Conservation (phyloP, 2,113 vertebrate genomes). For the Thomomys bottae region DNA sequence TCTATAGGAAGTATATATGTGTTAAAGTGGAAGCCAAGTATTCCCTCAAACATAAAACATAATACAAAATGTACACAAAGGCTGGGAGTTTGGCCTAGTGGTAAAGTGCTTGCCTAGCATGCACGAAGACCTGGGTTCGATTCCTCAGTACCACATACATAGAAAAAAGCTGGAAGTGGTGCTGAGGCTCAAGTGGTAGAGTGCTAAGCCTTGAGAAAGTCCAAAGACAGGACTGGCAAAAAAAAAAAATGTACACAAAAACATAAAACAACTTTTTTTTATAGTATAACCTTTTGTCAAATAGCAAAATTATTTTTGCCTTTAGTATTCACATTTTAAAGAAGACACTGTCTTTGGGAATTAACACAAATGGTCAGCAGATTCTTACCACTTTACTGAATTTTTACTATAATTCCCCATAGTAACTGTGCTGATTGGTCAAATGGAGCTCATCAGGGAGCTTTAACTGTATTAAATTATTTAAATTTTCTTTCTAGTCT, state of each 20-base stretch:
- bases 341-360: neutral
- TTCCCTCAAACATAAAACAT: neutral
- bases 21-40: neutral
- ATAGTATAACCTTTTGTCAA: neutral
- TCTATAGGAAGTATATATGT: neutral
- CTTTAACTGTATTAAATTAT: neutral
- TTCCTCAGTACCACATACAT: too few relatives aligned
- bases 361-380: neutral
- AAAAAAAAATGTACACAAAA: neutral
- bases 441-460: neutral
- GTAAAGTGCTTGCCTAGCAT: too few relatives aligned
- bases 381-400: neutral
- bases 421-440: neutral
- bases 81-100: too few relatives aligned
- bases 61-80: neutral
- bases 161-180: too few relatives aligned
- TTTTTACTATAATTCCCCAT: neutral
- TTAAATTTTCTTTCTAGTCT: slow-evolving; percentile 3
- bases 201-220: too few relatives aligned
- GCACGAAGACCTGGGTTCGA: too few relatives aligned
- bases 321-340: slow-evolving; percentile 4
- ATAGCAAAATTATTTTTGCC: neutral
- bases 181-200: too few relatives aligned
- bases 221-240: too few relatives aligned
- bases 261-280: neutral